A percentile compares a stretch with the other conserved stretches of the same genome.
phyloP scores from a whole-genome alignment of 1,140 invertebrate genomes.

The Drosophila persimilis region DNA sequence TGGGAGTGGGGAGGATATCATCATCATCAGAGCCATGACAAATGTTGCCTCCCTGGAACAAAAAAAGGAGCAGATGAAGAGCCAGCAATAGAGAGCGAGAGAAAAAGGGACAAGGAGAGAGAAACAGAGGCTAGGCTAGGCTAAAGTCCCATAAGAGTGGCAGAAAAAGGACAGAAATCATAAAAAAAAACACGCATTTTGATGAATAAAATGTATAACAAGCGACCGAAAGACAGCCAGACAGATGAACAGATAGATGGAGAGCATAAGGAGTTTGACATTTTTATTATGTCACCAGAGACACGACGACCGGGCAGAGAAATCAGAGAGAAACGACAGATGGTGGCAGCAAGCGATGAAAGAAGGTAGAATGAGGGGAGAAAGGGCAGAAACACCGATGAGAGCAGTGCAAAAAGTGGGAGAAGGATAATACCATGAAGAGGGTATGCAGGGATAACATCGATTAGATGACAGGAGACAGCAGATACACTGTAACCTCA shows the following conservation, averaged over 20 bases:
- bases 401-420: no score
- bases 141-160: not conserved
- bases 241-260: no score
- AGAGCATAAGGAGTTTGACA: slow-evolving; percentile 70
- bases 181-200: slow-evolving; percentile 60
- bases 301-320: slow-evolving; percentile 28
- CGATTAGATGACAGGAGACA: no score
- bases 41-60: slow-evolving; percentile 45
- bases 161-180: slow-evolving; percentile 14
- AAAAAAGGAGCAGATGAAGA: slow-evolving; percentile 17
- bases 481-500: no score
- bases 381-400: no score
- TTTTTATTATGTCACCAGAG: slow-evolving; percentile 70
- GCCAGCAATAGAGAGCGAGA: slow-evolving; percentile 41
- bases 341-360: not conserved
- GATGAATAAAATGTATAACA: slow-evolving; percentile 80
- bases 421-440: no score
- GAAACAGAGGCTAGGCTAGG: slow-evolving; percentile 17
- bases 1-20: slow-evolving; percentile 41
- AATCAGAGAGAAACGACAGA: slow-evolving; percentile 8
- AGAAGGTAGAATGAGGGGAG: no score
- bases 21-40: slow-evolving; percentile 65
- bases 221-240: slow-evolving; percentile 32
- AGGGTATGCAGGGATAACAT: no score
- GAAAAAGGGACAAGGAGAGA: not conserved